These are phyloP conservation scores for Hemibagrus wyckioides DNA, from an alignment of 2,113 vertebrate species.

Conservation along the genomic window DNA sequence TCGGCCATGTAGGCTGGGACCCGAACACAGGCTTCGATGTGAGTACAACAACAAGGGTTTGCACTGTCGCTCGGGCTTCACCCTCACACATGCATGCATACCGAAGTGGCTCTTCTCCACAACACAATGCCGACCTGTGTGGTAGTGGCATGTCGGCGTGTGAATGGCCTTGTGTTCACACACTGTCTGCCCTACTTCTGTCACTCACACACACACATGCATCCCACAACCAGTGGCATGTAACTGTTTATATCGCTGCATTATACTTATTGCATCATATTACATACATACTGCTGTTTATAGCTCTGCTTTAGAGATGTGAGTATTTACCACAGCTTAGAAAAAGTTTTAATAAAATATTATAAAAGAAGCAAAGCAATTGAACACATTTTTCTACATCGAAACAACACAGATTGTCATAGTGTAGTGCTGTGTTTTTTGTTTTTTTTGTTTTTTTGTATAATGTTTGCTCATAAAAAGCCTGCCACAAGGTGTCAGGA, in stretches of 20 bases:
- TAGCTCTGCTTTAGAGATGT: background rate
- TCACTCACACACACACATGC: conserved; percentile 30
- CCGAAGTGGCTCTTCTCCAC: conserved; percentile 35
- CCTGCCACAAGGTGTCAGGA: conserved; percentile 35
- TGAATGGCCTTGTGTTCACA: conserved; percentile 67
- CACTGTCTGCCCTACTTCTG: conserved; percentile 44
- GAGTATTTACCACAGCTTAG: background rate
- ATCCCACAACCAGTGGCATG: conserved; percentile 14
- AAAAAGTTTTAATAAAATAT: too few relatives aligned
- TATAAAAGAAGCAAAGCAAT: too few relatives aligned
- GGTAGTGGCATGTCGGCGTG: conserved; percentile 57
- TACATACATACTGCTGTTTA: background rate
- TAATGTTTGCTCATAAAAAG: background rate
- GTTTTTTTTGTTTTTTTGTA: too few relatives aligned
- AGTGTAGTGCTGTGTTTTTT: background rate
- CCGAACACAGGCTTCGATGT: conserved; percentile 99
- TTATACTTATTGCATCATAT: background rate
- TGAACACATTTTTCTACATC: background rate
- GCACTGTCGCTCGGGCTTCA: conserved; percentile 33
- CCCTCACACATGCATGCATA: conserved; percentile 33
- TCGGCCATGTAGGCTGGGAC: conserved; percentile 99
- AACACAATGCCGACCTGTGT: conserved; percentile 70
- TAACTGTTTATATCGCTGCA: background rate
- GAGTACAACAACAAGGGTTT: conserved; percentile 74
- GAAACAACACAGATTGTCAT: background rate